Percentiles rank a stretch among this genome's conserved stretches.
These are phyloP conservation scores for Nasonovia ribisnigri DNA, from an alignment of 2,888 invertebrate genomes.

Conservation along the genomic window DNA sequence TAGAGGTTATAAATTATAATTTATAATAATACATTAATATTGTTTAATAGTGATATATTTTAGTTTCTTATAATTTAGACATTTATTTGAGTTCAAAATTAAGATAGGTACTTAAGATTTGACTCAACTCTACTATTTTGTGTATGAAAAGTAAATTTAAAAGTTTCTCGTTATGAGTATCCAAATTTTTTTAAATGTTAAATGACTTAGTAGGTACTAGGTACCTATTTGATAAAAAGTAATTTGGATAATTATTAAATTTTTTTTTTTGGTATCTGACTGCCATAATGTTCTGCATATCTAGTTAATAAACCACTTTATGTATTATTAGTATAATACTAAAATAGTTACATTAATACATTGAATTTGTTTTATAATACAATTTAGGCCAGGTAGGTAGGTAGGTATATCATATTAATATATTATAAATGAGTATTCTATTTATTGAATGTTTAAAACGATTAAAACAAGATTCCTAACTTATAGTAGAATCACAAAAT, in stretches of 20 bases:
- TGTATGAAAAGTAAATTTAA: background rate
- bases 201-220: background rate
- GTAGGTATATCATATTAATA: too few relatives aligned
- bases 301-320: background rate
- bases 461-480: conserved; percentile 98
- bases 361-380: background rate
- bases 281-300: background rate
- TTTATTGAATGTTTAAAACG: conserved; percentile 75
- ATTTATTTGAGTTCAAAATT: background rate
- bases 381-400: background rate
- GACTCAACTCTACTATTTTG: background rate
- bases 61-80: background rate
- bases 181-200: background rate
- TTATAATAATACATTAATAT: too few relatives aligned
- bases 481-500: conserved; percentile 98
- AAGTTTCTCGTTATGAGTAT: background rate
- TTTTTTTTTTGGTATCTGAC: background rate
- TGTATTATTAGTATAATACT: background rate
- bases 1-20: too few relatives aligned
- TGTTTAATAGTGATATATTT: too few relatives aligned
- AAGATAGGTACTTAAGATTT: background rate
- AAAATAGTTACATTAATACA: background rate
- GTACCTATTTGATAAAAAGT: too few relatives aligned
- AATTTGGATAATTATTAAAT: background rate
- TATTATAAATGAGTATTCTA: background rate